phyloP scores from a whole-genome alignment of 2,113 vertebrate species.

The Cepphus grylle region DNA sequence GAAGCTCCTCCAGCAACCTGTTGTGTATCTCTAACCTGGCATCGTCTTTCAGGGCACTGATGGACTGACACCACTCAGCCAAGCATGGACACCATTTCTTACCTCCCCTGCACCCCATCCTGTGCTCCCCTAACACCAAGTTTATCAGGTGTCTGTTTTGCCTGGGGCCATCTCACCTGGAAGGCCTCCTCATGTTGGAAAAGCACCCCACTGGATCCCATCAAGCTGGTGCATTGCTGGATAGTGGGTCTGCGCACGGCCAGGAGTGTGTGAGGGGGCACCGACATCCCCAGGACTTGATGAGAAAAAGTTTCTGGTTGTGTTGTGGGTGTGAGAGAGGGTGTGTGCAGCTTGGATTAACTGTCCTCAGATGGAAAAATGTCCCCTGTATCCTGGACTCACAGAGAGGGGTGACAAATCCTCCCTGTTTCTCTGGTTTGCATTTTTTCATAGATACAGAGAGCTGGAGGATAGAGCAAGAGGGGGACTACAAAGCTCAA shows the following conservation, averaged over 20 bases:
- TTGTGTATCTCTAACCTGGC: not conserved
- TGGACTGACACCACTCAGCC: not conserved
- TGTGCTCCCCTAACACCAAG: accelerated
- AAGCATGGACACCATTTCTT: not conserved
- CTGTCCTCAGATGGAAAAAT: not conserved
- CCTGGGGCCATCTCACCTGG: not conserved
- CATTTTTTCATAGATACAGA: not conserved
- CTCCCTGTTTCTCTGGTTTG: not conserved
- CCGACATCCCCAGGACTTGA: not conserved
- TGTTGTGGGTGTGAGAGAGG: not conserved
- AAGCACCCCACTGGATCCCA: not conserved
- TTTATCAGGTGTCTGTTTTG: not conserved
- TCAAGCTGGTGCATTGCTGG: not conserved
- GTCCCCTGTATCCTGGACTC: not conserved
- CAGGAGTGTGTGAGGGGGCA: not conserved
- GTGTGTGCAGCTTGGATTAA: not conserved
- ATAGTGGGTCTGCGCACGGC: accelerated
- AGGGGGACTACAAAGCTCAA: not conserved
- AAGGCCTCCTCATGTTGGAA: not conserved
- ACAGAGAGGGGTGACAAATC: not conserved
- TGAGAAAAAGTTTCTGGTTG: not conserved
- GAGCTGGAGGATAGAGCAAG: not conserved
- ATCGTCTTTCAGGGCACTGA: not conserved
- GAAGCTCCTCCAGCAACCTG: not conserved
- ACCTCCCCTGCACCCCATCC: not conserved